Evolutionary conservation across 2,113 vertebrate genomes (phyloP).

Genomic region (Pseudopipra pipra): DNA sequence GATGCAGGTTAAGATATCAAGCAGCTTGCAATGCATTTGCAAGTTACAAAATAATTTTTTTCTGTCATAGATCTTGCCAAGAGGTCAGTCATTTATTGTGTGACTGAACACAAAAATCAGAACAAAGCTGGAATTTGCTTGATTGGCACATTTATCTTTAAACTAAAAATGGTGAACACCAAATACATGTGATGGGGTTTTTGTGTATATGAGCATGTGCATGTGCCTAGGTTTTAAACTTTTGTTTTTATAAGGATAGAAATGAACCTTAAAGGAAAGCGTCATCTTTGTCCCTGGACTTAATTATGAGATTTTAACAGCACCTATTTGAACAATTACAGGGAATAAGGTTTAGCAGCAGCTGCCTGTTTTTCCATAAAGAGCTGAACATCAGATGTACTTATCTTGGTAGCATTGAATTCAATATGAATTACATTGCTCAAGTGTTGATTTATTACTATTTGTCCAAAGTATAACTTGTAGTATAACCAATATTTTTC

Average conservation of each 20-base stretch:
- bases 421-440: not conserved
- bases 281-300: not conserved
- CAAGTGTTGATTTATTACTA: not conserved
- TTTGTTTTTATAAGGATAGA: not conserved
- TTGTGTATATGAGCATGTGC: not conserved
- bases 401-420: not conserved
- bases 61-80: not conserved
- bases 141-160: not conserved
- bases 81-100: not conserved
- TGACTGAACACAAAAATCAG: not conserved
- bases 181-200: not conserved
- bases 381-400: not conserved
- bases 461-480: not conserved
- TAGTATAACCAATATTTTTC: not conserved
- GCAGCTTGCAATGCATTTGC: not conserved
- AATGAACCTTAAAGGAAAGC: not conserved
- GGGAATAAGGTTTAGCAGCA: not conserved
- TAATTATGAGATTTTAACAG: not conserved
- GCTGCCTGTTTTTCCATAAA: not conserved
- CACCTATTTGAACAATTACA: not conserved
- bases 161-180: not conserved
- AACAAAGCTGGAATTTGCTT: not conserved
- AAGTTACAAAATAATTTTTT: not conserved
- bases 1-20: constrained; percentile 7
- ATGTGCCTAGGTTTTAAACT: not conserved